Evolutionary conservation across 2,888 invertebrate species (phyloP).

Genomic region (Chelonus formosanus): DNA sequence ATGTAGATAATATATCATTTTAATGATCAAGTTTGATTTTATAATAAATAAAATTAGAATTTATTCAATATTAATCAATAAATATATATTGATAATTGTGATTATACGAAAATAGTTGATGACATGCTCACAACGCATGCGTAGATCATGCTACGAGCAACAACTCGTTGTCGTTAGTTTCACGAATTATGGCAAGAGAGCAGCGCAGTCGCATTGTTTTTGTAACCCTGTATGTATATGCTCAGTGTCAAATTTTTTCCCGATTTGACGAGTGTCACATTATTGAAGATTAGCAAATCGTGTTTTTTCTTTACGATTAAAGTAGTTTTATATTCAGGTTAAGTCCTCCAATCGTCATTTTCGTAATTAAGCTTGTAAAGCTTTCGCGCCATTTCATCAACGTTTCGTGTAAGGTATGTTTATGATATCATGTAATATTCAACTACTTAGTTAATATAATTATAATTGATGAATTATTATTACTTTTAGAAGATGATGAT

Average conservation of each 20-base stretch:
- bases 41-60: too few relatives aligned
- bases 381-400: conserved; percentile 25
- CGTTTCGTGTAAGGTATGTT: too few relatives aligned
- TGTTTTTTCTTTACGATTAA: not conserved
- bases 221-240: conserved; percentile 39
- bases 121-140: too few relatives aligned
- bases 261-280: not conserved
- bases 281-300: too few relatives aligned
- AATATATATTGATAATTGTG: too few relatives aligned
- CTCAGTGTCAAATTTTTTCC: conserved; percentile 29
- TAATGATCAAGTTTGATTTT: too few relatives aligned
- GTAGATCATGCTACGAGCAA: too few relatives aligned
- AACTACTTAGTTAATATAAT: not conserved
- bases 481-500: too few relatives aligned
- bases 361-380: not conserved
- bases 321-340: conserved; percentile 5
- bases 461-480: not conserved
- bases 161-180: conserved; percentile 40
- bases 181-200: conserved; percentile 48
- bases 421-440: too few relatives aligned
- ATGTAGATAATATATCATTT: too few relatives aligned
- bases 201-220: conserved; percentile 55
- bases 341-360: conserved; percentile 8
- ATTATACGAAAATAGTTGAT: too few relatives aligned
- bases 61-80: too few relatives aligned